Evolutionary conservation across 2,113 vertebrate species (phyloP).

Genomic region (Lepus timidus): DNA sequence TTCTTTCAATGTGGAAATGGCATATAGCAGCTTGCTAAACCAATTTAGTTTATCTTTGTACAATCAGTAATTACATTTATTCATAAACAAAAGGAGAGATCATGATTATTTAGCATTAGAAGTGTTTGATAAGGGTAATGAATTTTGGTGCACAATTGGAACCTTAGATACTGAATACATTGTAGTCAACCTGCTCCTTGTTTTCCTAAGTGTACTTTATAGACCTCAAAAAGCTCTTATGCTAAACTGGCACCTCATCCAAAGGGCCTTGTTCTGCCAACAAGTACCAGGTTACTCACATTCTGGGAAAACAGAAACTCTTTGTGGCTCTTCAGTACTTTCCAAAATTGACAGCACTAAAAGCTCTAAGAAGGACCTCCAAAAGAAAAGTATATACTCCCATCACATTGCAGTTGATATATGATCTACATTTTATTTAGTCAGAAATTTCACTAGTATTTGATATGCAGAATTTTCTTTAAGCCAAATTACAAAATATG

Average conservation of each 20-base stretch:
- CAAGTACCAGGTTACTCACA: conserved; percentile 2
- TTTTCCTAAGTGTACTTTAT: conserved; percentile 39
- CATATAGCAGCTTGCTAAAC: conserved; percentile 24
- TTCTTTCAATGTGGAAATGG: conserved; percentile 39
- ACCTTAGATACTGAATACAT: not conserved
- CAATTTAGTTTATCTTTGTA: conserved; percentile 58
- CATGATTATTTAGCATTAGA: conserved; percentile 40
- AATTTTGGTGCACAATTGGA: conserved; percentile 36
- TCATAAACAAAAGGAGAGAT: conserved; percentile 46
- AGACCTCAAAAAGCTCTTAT: conserved; percentile 7
- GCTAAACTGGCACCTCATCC: conserved; percentile 12
- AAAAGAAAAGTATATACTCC: not conserved
- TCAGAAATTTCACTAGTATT: not conserved
- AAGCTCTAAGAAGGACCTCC: not conserved
- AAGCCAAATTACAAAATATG: not conserved
- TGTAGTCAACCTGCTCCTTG: not conserved
- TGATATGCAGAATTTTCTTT: not conserved
- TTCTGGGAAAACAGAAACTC: conserved; percentile 48
- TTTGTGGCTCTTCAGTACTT: not conserved
- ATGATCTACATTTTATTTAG: not conserved
- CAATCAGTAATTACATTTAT: conserved; percentile 53
- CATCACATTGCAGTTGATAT: not conserved
- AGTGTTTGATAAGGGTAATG: conserved; percentile 42
- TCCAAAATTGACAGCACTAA: not conserved
- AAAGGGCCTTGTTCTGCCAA: conserved; percentile 29